phyloP scores from a whole-genome alignment of 2,113 vertebrate species.

The Psittacula cyanocephala region DNA sequence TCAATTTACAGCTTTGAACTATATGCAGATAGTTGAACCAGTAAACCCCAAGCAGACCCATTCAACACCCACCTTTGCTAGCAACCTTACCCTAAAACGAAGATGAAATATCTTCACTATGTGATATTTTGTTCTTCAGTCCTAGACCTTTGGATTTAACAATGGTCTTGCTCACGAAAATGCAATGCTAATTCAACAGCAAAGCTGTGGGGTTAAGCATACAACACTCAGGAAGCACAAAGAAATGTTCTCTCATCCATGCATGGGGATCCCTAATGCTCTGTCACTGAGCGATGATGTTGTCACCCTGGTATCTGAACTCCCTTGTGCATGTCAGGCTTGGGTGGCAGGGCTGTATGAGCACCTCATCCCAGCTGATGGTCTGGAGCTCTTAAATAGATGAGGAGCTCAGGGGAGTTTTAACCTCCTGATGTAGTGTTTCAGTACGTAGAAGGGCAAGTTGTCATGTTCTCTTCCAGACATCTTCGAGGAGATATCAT shows the following conservation, averaged over 20 bases:
- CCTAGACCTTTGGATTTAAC: background rate
- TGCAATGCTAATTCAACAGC: background rate
- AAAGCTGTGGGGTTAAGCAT: background rate
- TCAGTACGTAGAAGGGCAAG: background rate
- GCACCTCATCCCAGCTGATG: background rate
- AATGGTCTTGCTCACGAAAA: background rate
- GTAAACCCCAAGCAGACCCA: background rate
- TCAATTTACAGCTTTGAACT: background rate
- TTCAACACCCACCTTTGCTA: background rate
- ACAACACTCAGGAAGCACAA: background rate
- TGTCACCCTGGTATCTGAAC: background rate
- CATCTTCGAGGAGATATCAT: background rate
- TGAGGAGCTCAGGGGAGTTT: background rate
- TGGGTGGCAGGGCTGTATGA: fast-evolving
- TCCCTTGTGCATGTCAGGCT: fast-evolving
- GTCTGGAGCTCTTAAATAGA: background rate
- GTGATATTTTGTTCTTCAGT: background rate
- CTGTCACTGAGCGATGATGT: background rate
- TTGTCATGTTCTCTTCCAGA: background rate
- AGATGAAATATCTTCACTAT: background rate
- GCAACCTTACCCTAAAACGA: background rate
- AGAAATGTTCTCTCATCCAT: background rate
- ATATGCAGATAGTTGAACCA: background rate
- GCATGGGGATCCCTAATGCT: background rate
- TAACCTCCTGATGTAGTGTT: background rate